Conservation (phyloP, 2,888 invertebrate species). For the Rhagium mordax region DNA sequence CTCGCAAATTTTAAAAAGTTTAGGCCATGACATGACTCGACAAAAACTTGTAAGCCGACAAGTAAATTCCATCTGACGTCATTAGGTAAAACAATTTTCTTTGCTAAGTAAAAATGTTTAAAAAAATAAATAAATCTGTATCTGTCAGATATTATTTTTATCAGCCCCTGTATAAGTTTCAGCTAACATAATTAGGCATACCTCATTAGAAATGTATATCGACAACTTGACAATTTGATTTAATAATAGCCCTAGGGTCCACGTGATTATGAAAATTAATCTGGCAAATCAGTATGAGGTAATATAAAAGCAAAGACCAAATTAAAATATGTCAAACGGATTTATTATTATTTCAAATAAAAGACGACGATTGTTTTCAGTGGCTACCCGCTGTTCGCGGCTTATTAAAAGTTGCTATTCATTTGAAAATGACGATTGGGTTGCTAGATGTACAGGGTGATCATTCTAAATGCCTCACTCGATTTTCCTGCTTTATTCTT, state of each 20-base stretch:
- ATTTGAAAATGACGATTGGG: conserved; percentile 14
- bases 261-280: background rate
- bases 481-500: no score
- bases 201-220: background rate
- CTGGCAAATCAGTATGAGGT: background rate
- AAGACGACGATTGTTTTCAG: conserved; percentile 6
- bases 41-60: no score
- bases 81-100: no score
- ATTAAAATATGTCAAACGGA: conserved; percentile 14
- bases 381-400: conserved; percentile 26
- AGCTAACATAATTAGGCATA: background rate
- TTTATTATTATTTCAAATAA: background rate
- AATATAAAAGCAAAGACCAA: background rate
- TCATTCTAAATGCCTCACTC: no score
- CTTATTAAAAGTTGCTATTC: conserved; percentile 22
- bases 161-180: no score
- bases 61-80: no score
- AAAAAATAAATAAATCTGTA: no score
- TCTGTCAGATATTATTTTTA: no score
- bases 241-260: background rate
- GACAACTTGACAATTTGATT: background rate
- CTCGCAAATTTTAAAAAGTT: no score
- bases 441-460: conserved; percentile 6
- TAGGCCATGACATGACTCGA: no score
- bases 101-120: no score